Evolutionary conservation across 2,888 invertebrate genomes (phyloP), one percentile per base, ranked within the genome.

Genomic region (Erebia ligea): DNA sequence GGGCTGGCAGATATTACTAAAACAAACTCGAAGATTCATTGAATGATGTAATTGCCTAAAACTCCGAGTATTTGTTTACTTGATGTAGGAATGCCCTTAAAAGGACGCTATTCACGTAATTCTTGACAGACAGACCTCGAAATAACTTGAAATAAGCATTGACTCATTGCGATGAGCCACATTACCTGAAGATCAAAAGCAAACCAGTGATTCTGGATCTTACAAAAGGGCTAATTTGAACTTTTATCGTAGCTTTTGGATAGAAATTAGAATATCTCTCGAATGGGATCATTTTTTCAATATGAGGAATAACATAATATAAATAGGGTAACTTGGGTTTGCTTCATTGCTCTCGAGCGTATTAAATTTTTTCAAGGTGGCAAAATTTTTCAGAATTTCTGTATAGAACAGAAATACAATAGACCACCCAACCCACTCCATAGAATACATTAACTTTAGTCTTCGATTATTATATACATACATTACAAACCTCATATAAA

Each of bases 161-260:
- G 90, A 89, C 79, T 89, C 89, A 90, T 80, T 74, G 66, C 63
- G 13, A 54, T 52, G 40, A 64, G 19, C 48, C 50, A 63, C 42
- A 40, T 17, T 17, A 17, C 40, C n/a, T 40, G 40, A 21, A 57
- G 21, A 57, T 57, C 25, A 59, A 42, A 10, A 42, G 40, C 59
- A 17, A 40, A 59, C 1, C 6, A 57, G 56, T 25, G 25, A 54
- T 54, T 19, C 54, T 19, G 19, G 17, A 19, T 19, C 17, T 54
- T 19, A 54, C 17, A 19, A 54, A 17, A 54, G 10, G 17, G 10
- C 19, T 19, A 10, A 54, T 17, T 19, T 19, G 19, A 54, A 54
- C 10, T 54, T 10, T 54, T 19, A 10, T 19, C 17, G 8, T 9
- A 1, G 8, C 17, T 19, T 17, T 52, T 17, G n/a, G n/a, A n/a